A percentile compares a stretch with the other conserved stretches of the same genome.
These are phyloP conservation scores for Drosophila anomalipes DNA, from an alignment of 2,888 invertebrate genomes.

Conservation along the genomic window DNA sequence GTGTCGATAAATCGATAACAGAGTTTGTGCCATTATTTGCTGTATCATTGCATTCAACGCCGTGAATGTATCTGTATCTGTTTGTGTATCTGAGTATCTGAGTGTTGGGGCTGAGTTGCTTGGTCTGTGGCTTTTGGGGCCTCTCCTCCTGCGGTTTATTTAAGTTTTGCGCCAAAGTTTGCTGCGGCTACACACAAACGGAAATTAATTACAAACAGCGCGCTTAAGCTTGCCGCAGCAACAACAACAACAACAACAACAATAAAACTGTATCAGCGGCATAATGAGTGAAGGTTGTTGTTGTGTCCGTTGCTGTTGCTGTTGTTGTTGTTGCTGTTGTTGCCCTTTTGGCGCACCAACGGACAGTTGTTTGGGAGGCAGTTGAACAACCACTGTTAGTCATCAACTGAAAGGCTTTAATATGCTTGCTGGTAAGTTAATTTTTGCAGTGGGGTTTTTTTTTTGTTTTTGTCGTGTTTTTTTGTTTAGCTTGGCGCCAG, in stretches of 20 bases:
- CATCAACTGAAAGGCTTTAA: conserved; percentile 69
- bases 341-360: conserved; percentile 31
- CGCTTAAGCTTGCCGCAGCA: conserved; percentile 65
- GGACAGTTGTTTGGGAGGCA: conserved; percentile 27
- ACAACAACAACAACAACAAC: conserved; percentile 36
- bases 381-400: conserved; percentile 33
- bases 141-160: conserved; percentile 66
- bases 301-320: conserved; percentile 13
- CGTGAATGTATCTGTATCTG: conserved; percentile 6
- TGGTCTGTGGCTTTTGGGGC: conserved; percentile 27
- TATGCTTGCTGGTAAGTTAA: conserved; percentile 53
- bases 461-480: conserved; percentile 27
- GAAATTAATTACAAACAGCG: conserved; percentile 79
- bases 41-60: conserved; percentile 35
- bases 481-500: conserved; percentile 44
- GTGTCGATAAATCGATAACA: background rate
- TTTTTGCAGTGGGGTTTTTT: conserved; percentile 46
- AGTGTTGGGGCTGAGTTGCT: conserved; percentile 10
- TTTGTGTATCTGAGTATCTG: conserved; percentile 18
- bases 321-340: conserved; percentile 3
- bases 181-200: conserved; percentile 75
- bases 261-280: conserved; percentile 63
- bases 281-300: conserved; percentile 65
- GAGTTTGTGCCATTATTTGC: conserved; percentile 27
- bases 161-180: conserved; percentile 66